Percentiles rank a stretch among this genome's conserved stretches.
phyloP scores from a whole-genome alignment of 2,888 invertebrate genomes.

The Melieria crassipennis region DNA sequence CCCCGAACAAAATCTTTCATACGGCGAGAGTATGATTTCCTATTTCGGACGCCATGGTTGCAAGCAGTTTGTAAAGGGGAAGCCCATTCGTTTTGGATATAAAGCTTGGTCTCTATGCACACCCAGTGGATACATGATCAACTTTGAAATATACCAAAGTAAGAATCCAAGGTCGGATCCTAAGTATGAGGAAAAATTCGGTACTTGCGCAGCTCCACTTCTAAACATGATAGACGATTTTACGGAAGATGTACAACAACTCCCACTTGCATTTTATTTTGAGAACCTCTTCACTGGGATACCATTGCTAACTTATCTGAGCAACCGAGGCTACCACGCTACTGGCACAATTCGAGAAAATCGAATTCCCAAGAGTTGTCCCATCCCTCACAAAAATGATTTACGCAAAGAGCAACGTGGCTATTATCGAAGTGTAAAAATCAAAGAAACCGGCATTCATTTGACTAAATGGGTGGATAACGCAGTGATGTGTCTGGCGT shows the following conservation, averaged over 20 bases:
- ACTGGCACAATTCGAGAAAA: too few relatives aligned
- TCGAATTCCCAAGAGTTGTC: too few relatives aligned
- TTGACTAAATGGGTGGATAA: background rate
- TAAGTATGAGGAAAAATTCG: conserved; percentile 44
- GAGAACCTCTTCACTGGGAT: too few relatives aligned
- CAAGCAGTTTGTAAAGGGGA: background rate
- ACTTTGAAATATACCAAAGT: conserved; percentile 52
- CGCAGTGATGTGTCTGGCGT: background rate
- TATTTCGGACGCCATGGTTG: background rate
- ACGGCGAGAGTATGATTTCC: background rate
- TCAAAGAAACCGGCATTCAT: conserved; percentile 1
- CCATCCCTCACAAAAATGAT: too few relatives aligned
- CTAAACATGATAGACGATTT: too few relatives aligned
- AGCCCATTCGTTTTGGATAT: background rate
- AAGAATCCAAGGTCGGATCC: conserved; percentile 45
- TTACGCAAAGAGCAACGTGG: too few relatives aligned
- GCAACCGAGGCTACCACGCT: too few relatives aligned
- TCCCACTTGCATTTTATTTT: too few relatives aligned
- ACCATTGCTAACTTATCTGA: too few relatives aligned
- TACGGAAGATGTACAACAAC: too few relatives aligned
- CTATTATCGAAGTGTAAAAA: too few relatives aligned
- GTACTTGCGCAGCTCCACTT: conserved; percentile 43
- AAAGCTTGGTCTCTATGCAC: conserved; percentile 46
- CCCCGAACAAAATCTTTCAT: conserved; percentile 11
- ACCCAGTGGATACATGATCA: conserved; percentile 42